Conservation (phyloP, 2,113 vertebrate species). For the Notechis scutatus region DNA sequence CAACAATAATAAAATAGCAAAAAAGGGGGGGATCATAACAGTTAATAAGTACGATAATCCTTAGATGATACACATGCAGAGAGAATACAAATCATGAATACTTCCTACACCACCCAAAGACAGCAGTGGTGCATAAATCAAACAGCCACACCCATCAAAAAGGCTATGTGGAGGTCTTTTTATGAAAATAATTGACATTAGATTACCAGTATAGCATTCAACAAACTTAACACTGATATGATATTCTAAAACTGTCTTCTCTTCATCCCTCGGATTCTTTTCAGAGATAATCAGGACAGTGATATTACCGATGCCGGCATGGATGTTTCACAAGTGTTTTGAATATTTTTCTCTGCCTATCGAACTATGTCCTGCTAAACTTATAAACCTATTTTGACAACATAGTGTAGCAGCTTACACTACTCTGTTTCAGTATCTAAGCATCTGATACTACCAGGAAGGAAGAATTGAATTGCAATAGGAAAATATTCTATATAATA, state of each 20-base stretch:
- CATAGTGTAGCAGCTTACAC: not conserved
- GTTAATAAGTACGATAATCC: not conserved
- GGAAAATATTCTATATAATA: not conserved
- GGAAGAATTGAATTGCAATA: not conserved
- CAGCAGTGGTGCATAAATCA: not conserved
- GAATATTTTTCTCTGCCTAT: not conserved
- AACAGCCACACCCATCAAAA: too few relatives aligned
- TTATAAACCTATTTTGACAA: not conserved
- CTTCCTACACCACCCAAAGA: not conserved
- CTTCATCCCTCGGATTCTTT: not conserved
- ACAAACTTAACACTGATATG: not conserved
- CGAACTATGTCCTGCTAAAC: not conserved
- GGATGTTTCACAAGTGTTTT: not conserved
- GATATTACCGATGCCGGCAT: not conserved
- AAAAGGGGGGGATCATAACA: not conserved
- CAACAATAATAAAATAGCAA: not conserved
- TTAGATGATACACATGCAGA: not conserved
- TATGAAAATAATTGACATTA: not conserved
- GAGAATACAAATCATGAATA: not conserved
- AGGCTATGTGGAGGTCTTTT: not conserved
- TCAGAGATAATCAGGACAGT: not conserved
- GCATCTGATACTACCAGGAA: not conserved
- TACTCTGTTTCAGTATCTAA: not conserved
- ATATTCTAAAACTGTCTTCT: not conserved
- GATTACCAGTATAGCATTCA: not conserved